Evolutionary conservation across 2,797 vertebrate genomes (phyloP).

Genomic region (Taeniopygia guttata): DNA sequence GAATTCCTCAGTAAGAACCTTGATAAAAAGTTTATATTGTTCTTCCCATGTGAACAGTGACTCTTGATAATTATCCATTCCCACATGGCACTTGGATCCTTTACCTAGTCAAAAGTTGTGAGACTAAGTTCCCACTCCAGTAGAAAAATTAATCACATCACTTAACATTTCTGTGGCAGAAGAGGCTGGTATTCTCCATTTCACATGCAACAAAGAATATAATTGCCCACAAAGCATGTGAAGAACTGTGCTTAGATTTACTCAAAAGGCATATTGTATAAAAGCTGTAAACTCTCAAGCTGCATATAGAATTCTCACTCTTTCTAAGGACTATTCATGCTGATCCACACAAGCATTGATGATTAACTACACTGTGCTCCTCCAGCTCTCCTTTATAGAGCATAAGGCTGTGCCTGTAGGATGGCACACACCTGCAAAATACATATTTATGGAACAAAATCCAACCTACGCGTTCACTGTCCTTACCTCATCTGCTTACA

Average conservation of each 20-base stretch:
- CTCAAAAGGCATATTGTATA: neutral
- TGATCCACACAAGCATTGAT: neutral
- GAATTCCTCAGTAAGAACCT: neutral
- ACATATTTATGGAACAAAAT: neutral
- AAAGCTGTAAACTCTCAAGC: neutral
- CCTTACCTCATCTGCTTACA: neutral
- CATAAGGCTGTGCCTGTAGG: neutral
- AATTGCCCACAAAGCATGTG: neutral
- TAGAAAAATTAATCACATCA: neutral
- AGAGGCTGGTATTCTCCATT: neutral
- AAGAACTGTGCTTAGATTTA: neutral
- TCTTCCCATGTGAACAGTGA: neutral
- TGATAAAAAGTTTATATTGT: neutral
- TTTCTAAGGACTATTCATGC: conserved; percentile 4
- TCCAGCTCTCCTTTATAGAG: neutral
- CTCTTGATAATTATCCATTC: conserved; percentile 9
- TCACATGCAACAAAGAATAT: neutral
- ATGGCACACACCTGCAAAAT: neutral
- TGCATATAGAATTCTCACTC: neutral
- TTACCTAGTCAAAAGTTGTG: neutral
- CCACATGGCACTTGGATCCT: neutral
- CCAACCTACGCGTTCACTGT: neutral
- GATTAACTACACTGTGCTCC: conserved; percentile 18
- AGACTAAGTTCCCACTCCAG: neutral
- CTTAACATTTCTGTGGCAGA: conserved; percentile 4